Conservation (phyloP, 2,113 vertebrate genomes). For the Mixornis gularis region DNA sequence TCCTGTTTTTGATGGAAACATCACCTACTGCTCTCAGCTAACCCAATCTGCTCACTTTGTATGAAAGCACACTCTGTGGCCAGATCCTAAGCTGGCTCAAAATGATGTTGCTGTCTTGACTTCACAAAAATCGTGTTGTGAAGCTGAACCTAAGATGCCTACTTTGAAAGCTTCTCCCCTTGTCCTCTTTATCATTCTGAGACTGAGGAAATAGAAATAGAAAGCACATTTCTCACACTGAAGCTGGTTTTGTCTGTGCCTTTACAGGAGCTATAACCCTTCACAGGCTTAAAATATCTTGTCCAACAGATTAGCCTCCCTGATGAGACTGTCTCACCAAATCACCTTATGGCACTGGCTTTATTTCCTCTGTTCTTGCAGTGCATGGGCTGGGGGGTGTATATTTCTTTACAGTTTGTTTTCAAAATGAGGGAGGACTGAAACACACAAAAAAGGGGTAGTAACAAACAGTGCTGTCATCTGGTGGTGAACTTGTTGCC, state of each 20-base stretch:
- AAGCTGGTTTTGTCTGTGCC: neutral
- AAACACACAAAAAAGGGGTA: neutral
- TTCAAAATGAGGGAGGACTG: neutral
- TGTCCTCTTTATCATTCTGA: neutral
- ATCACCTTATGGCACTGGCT: neutral
- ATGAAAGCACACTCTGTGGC: neutral
- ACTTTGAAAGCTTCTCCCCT: slow-evolving; percentile 17
- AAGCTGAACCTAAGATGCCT: neutral
- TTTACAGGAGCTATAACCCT: neutral
- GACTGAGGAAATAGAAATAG: neutral
- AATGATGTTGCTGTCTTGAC: slow-evolving; percentile 5
- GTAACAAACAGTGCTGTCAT: slow-evolving; percentile 10
- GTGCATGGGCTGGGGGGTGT: neutral
- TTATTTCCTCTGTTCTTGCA: neutral
- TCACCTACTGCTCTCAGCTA: neutral
- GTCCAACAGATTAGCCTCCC: neutral
- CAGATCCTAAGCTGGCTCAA: neutral
- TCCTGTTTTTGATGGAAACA: neutral
- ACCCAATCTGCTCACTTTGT: neutral
- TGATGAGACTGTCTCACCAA: neutral
- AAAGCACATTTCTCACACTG: neutral
- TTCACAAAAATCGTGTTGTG: neutral
- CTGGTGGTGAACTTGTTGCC: neutral
- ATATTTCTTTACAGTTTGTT: neutral
- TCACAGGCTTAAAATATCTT: neutral